Percentiles rank a stretch among this genome's conserved stretches.
phyloP scores from a whole-genome alignment of 1,140 invertebrate species.

The Chironomus tepperi region DNA sequence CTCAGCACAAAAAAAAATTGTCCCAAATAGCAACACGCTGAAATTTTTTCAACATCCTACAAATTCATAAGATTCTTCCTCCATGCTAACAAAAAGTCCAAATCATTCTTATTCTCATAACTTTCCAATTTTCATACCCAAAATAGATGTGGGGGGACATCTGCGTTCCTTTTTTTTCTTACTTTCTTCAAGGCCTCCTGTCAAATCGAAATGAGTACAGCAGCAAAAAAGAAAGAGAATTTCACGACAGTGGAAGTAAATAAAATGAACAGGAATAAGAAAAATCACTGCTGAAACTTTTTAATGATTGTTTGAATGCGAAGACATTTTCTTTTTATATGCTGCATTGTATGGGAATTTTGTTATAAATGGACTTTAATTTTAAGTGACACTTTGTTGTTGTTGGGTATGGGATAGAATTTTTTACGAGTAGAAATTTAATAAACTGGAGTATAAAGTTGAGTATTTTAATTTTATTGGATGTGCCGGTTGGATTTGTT shows the following conservation, averaged over 20 bases:
- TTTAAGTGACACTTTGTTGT: neutral
- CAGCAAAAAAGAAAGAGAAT: neutral
- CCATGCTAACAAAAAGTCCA: neutral
- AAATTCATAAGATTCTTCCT: neutral
- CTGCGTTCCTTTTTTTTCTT: neutral
- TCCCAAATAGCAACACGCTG: no score
- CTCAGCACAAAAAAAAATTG: no score
- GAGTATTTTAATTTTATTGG: neutral
- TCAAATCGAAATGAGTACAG: neutral
- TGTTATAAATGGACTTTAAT: conserved; percentile 9
- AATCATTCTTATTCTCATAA: no score
- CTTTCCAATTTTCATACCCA: no score
- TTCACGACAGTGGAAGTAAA: no score
- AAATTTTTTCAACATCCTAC: neutral
- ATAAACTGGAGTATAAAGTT: neutral
- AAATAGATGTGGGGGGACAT: neutral
- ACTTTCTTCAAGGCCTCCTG: neutral
- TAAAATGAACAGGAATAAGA: neutral
- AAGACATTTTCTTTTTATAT: neutral
- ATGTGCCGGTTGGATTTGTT: no score
- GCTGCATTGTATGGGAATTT: neutral
- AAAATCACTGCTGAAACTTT: conserved; percentile 3
- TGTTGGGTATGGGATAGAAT: neutral
- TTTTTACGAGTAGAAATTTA: neutral
- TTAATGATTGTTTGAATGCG: neutral